Evolutionary conservation across 1,140 invertebrate species (phyloP), one percentile per base, ranked within the genome.

Genomic region (Anastatus disparis): DNA sequence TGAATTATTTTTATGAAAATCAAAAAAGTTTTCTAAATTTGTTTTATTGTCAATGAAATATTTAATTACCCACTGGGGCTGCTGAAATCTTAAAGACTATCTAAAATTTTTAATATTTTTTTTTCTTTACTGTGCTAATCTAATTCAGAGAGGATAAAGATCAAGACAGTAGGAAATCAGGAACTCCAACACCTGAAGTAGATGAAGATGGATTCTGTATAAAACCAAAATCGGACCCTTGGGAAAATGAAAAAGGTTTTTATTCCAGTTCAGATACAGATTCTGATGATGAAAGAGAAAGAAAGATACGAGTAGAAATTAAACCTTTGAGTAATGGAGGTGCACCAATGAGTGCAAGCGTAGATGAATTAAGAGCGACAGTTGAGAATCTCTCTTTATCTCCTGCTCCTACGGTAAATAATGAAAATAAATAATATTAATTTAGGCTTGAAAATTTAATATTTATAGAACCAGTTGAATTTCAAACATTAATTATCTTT

Each of bases 121-220:
- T 67, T 70, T 70, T 46, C 27, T 12, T 48, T 40, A 42, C 69
- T 42, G 8, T 22, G 1, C 22, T 40, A 38, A 42, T 58, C 2
- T 40, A 56, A 65, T 77, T 17, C 56, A 89, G 88, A 75, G 92
- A 93, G 76, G 93, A 92, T 79, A 93, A 92, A 84, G 92, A 93
- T n/a, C 69, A 71, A 75, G 92, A 93, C 76, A 89, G 89, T 31
- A 77, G 83, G 48, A 88, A 89, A 67, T 88, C 88, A 0, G 87
- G 87, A 68, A 88, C 87, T 17, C 87, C 87, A 8, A 89, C 89
- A 26, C 92, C 91, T 12, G 94, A 96, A 86, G 94, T 98, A 0
- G 97, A 98, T 83, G 95, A 97, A 73, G 97, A 98, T 84, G 96
- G 96, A 15, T 98, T 94, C 81, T 93, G 93, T 71, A 94, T 97